Conservation (phyloP, 2,113 vertebrate species). For the Amia ocellicauda region DNA sequence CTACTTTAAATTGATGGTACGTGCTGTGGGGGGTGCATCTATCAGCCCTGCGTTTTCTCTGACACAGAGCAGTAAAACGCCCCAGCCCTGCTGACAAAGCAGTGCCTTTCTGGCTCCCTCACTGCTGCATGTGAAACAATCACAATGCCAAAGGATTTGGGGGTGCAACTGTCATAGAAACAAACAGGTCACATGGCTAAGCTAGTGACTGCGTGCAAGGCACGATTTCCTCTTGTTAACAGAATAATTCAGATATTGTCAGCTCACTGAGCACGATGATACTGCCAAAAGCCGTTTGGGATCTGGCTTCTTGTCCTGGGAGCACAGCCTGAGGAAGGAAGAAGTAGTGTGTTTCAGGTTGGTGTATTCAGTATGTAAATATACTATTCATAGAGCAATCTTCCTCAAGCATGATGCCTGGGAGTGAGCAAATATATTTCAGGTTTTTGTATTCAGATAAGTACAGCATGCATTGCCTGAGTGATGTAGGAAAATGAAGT, state of each 20-base stretch:
- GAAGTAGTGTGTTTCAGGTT: conserved; percentile 53
- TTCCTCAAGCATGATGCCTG: neutral
- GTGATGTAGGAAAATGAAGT: conserved; percentile 4
- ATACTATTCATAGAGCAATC: neutral
- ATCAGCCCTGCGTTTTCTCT: neutral
- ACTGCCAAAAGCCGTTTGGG: conserved; percentile 29
- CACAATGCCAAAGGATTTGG: conserved; percentile 54
- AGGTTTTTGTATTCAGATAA: conserved; percentile 32
- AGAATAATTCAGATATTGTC: conserved; percentile 35
- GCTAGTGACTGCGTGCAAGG: conserved; percentile 28
- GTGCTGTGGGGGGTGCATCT: conserved; percentile 28
- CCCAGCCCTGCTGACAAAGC: conserved; percentile 36
- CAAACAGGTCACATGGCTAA: conserved; percentile 58
- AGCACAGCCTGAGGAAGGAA: conserved; percentile 33
- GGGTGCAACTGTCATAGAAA: conserved; percentile 37
- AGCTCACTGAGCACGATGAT: conserved; percentile 38
- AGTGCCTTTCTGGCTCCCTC: conserved; percentile 27
- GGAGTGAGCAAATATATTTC: neutral
- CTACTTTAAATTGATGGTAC: conserved; percentile 35
- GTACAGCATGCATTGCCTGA: conserved; percentile 12
- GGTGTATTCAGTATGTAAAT: conserved; percentile 25
- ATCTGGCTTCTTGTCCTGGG: conserved; percentile 37
- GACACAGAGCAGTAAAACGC: conserved; percentile 13
- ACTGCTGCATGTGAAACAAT: conserved; percentile 32
- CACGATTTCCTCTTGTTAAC: conserved; percentile 26